These are phyloP conservation scores for Copidosoma floridanum DNA, from an alignment of 1,140 invertebrate genomes.

Conservation along the genomic window DNA sequence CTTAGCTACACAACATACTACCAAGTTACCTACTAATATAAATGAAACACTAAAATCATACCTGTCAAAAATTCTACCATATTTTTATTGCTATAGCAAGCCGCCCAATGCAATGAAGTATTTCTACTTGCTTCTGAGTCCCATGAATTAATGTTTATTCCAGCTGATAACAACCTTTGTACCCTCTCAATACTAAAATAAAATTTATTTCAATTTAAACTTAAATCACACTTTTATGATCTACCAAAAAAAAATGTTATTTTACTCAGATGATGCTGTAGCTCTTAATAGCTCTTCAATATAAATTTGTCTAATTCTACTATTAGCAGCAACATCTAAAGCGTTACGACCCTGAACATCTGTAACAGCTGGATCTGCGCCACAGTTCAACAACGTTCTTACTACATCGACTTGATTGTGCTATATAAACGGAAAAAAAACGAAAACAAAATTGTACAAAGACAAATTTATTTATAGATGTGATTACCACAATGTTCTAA, in stretches of 20 bases:
- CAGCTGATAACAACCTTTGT: constrained; percentile 55
- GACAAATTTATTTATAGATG: not conserved
- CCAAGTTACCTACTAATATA: not conserved
- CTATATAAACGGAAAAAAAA: too few relatives aligned
- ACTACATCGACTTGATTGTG: constrained; percentile 62
- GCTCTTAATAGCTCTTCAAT: constrained; percentile 65
- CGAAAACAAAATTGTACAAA: not conserved
- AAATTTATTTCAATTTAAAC: too few relatives aligned
- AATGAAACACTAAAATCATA: constrained; percentile 38
- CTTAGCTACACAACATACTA: too few relatives aligned
- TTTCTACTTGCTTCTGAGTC: constrained; percentile 63
- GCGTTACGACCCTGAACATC: constrained; percentile 61
- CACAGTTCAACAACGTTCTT: constrained; percentile 60
- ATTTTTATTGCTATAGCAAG: constrained; percentile 62
- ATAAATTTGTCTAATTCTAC: constrained; percentile 61
- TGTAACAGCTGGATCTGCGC: constrained; percentile 62
- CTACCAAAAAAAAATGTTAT: constrained; percentile 19
- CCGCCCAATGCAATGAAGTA: constrained; percentile 67
- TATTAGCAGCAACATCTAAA: constrained; percentile 57
- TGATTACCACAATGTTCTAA: not conserved
- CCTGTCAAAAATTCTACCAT: constrained; percentile 62
- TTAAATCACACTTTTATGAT: not conserved
- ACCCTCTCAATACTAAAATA: constrained; percentile 54
- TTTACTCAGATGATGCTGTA: constrained; percentile 65
- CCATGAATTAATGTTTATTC: constrained; percentile 61